A percentile compares a stretch with the other conserved stretches of the same genome.
These are phyloP conservation scores for Microchirus variegatus DNA, from an alignment of 2,797 vertebrate genomes.

Conservation along the genomic window DNA sequence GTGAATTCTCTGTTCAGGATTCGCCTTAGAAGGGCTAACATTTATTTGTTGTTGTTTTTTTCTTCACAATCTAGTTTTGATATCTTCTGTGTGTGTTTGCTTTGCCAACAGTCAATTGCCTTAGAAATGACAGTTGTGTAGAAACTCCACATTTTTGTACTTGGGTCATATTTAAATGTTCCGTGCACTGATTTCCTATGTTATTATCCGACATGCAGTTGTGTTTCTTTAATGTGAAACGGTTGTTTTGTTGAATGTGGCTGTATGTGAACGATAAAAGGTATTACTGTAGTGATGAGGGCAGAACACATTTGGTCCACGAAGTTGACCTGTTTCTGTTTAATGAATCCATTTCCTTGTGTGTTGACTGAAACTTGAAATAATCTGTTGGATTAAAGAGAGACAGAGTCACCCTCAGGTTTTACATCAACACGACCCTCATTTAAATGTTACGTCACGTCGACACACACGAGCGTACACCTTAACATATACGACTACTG, in stretches of 20 bases:
- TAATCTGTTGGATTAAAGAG: slow-evolving; percentile 33
- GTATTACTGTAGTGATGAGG: slow-evolving; percentile 18
- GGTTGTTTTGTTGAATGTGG: slow-evolving; percentile 25
- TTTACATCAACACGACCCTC: slow-evolving; percentile 20
- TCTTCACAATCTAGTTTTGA: slow-evolving; percentile 50
- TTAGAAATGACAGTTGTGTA: slow-evolving; percentile 24
- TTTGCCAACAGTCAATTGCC: slow-evolving; percentile 28
- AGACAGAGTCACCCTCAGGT: slow-evolving; percentile 28
- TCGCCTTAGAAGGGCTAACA: slow-evolving; percentile 8
- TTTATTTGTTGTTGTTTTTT: background rate
- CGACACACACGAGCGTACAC: background rate
- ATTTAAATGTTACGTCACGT: slow-evolving; percentile 15
- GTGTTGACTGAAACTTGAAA: slow-evolving; percentile 45
- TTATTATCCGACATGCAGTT: slow-evolving; percentile 39
- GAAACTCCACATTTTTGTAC: slow-evolving; percentile 32
- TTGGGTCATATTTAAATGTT: slow-evolving; percentile 58
- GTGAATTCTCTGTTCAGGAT: slow-evolving; percentile 11
- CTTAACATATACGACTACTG: slow-evolving; percentile 37
- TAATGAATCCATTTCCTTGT: slow-evolving; percentile 6
- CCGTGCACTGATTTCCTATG: slow-evolving; percentile 70
- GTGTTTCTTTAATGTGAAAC: slow-evolving; percentile 53
- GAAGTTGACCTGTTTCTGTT: slow-evolving; percentile 43
- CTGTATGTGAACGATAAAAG: slow-evolving; percentile 19
- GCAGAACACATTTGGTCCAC: slow-evolving; percentile 32
- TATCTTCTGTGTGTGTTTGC: slow-evolving; percentile 25